Evolutionary conservation across 1,140 invertebrate genomes (phyloP), one percentile per base, ranked within the genome.

Genomic region (Drosophila pallidifrons): DNA sequence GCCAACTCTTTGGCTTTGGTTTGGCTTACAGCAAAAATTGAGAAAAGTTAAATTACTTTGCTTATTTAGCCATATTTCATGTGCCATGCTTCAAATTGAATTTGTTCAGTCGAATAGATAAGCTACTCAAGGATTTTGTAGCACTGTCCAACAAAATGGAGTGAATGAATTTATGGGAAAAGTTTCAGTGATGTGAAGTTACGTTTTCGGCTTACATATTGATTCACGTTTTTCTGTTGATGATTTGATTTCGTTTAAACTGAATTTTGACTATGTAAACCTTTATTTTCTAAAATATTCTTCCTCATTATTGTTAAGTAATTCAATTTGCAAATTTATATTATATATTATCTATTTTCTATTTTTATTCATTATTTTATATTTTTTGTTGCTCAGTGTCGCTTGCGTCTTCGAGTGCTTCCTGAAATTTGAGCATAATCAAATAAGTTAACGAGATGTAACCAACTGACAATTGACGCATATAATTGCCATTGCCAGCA

Each of bases 11-110:
- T 52, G 49, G 57, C 76, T 78, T 67, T 52, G 43, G 57, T 35
- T 59, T 64, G 59, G 47, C 47, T 69, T 66, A 52, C 65, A 66
- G 47, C 54, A 66, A 66, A 87, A 80, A 80, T 88, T 82, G 73
- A 70, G 74, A 77, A 82, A 88, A 88, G 83, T 87, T 87, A 87
- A 88, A 88, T 87, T 80, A 87, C 83, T 81, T 87, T 86, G 66
- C 75, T 76, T 81, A 79, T 81, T 87, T 75, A 43, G 67, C 52
- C 57, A 69, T 59, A 54, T 55, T 68, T 67, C 35, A 66, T 72
- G 52, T 16, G 52, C 35, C 30, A 69, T 60, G 8, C 66, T 61
- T 63, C 45, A 70, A 75, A 75, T 75, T 75, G 72, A 75, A 75
- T 75, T 75, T 75, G 51, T 45, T 51, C 20, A 57, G 43, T 55